A percentile compares a stretch with the other conserved stretches of the same genome.
These are phyloP conservation scores for Dryobates pubescens DNA, from an alignment of 2,797 vertebrate species.

Conservation along the genomic window DNA sequence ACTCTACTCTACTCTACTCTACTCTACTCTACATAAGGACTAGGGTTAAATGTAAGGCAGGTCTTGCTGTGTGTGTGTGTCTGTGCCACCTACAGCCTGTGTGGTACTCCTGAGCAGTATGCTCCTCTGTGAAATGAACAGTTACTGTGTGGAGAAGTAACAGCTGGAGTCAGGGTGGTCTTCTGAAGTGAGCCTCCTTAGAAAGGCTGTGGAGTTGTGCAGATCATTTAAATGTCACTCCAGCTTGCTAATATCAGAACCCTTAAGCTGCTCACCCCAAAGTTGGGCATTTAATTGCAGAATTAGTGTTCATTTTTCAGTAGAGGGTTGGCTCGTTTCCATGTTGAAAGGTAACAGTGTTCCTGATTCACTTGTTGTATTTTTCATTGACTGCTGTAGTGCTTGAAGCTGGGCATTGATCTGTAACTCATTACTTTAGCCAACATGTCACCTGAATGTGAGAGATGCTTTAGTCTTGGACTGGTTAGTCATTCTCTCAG, in stretches of 20 bases:
- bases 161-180: neutral
- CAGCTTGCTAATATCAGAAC: neutral
- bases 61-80: neutral
- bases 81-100: neutral
- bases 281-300: neutral
- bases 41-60: neutral
- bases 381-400: neutral
- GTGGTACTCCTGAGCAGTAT: neutral
- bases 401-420: neutral
- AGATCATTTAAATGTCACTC: neutral
- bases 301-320: neutral
- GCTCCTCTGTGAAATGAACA: neutral
- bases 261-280: neutral
- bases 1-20: too few relatives aligned
- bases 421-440: neutral
- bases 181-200: neutral
- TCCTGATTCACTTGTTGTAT: neutral
- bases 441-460: neutral
- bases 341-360: neutral
- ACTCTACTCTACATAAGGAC: rapidly evolving
- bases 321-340: neutral
- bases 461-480: neutral
- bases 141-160: neutral
- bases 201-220: neutral
- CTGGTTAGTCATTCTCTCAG: neutral